Percentiles rank a stretch among this genome's conserved stretches.
Evolutionary conservation across 2,888 invertebrate genomes (phyloP).

Genomic region (Drosophila buzzatii): DNA sequence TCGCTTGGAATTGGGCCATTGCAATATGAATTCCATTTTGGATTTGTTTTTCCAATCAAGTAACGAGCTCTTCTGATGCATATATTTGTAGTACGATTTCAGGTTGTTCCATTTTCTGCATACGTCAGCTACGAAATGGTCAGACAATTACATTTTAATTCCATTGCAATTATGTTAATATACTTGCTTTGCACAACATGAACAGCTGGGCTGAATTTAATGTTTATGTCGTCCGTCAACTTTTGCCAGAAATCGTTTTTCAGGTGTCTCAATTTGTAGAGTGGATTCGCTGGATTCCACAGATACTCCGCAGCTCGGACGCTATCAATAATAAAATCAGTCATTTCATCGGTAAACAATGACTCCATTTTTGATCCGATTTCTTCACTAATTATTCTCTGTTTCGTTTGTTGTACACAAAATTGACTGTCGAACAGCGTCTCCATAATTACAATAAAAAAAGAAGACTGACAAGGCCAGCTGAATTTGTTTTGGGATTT

Average conservation of each 20-base stretch:
- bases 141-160: background rate
- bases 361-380: conserved; percentile 12
- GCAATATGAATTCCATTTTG: conserved; percentile 34
- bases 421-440: background rate
- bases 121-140: conserved; percentile 18
- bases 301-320: conserved; percentile 31
- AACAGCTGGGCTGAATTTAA: conserved; percentile 15
- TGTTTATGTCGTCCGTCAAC: conserved; percentile 35
- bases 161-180: background rate
- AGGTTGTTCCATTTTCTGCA: conserved; percentile 49
- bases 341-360: conserved; percentile 30
- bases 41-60: conserved; percentile 41
- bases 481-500: background rate
- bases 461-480: background rate
- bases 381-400: background rate
- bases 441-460: conserved; percentile 8
- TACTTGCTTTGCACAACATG: conserved; percentile 20
- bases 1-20: background rate
- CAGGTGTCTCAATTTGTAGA: conserved; percentile 33
- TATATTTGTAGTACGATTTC: conserved; percentile 34
- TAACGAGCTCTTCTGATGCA: conserved; percentile 7
- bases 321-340: conserved; percentile 34
- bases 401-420: background rate
- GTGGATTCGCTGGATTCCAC: conserved; percentile 25
- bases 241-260: conserved; percentile 40